Percentiles rank a stretch among this genome's conserved stretches.
Evolutionary conservation across 2,113 vertebrate genomes (phyloP).

Genomic region (Poicephalus gulielmi): DNA sequence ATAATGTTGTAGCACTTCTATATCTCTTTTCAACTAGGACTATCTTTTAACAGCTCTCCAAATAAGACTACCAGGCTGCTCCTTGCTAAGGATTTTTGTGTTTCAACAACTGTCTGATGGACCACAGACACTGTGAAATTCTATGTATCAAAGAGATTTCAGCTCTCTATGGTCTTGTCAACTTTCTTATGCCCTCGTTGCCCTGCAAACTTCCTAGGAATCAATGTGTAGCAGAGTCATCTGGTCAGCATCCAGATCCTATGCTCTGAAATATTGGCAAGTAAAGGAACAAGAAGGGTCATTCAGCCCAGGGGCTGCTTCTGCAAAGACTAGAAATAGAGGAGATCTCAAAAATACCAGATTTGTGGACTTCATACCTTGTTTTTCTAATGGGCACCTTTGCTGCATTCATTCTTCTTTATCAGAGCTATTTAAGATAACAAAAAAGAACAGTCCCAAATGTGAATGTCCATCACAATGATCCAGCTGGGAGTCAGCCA

Average conservation of each 20-base stretch:
- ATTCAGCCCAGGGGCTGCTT: not conserved
- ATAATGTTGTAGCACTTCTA: not conserved
- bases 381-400: not conserved
- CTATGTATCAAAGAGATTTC: not conserved
- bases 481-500: not conserved
- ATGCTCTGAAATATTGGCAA: rapidly evolving
- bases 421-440: not conserved
- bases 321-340: not conserved
- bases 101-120: not conserved
- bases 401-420: not conserved
- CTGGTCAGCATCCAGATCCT: not conserved
- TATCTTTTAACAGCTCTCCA: not conserved
- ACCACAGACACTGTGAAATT: not conserved
- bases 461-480: not conserved
- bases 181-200: not conserved
- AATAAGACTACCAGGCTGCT: not conserved
- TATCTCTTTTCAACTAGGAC: not conserved
- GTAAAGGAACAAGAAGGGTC: rapidly evolving
- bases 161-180: not conserved
- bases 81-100: not conserved
- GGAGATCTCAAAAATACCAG: not conserved
- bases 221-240: not conserved
- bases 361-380: not conserved
- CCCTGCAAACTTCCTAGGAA: not conserved
- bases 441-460: not conserved